phyloP scores from a whole-genome alignment of 2,797 vertebrate genomes.

The Halcyon smyrnensis region DNA sequence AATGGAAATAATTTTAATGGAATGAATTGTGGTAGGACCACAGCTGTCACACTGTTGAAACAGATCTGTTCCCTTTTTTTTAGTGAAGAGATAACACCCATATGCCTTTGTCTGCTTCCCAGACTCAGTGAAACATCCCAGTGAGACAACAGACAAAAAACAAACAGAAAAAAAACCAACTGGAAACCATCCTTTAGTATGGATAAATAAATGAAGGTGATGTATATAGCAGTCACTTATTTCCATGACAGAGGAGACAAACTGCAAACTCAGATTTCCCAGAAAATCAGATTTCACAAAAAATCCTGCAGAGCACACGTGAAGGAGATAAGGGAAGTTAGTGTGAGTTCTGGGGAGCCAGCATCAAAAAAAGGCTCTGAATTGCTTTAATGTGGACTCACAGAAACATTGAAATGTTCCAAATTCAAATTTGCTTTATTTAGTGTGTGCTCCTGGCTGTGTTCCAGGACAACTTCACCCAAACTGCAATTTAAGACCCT shows the following conservation, averaged over 20 bases:
- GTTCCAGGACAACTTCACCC: background rate
- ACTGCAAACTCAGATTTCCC: background rate
- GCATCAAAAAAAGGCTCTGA: background rate
- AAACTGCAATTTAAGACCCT: background rate
- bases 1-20: background rate
- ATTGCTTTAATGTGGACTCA: background rate
- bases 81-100: background rate
- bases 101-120: background rate
- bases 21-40: background rate
- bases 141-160: background rate
- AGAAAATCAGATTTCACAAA: background rate
- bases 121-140: background rate
- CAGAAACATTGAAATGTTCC: background rate
- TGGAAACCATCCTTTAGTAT: background rate
- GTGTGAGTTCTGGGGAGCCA: background rate
- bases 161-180: background rate
- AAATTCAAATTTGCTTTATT: background rate
- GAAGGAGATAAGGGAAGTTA: background rate
- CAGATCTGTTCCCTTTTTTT: background rate
- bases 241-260: background rate
- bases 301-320: rapidly evolving
- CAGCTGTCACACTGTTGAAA: background rate
- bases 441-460: background rate
- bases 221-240: background rate
- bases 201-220: background rate